Conservation (phyloP, 1,140 invertebrate genomes). For the Drosophila sucinea region DNA sequence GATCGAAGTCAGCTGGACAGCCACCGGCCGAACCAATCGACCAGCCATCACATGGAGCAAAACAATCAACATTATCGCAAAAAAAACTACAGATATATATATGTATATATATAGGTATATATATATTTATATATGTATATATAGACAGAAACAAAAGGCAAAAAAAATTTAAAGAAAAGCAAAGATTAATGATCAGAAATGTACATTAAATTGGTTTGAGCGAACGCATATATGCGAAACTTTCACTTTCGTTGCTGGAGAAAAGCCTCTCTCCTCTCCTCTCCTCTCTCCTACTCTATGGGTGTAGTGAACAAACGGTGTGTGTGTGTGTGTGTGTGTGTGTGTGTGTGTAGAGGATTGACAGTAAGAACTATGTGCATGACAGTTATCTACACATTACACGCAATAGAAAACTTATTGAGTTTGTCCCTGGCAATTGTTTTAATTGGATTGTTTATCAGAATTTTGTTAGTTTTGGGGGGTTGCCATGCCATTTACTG, state of each 20-base stretch:
- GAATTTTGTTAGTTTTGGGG: slow-evolving; percentile 15
- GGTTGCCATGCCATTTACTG: slow-evolving; percentile 36
- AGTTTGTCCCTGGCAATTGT: slow-evolving; percentile 72
- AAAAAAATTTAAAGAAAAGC: slow-evolving; percentile 27
- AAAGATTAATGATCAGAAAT: slow-evolving; percentile 74
- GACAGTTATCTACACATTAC: slow-evolving; percentile 20
- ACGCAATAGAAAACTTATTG: slow-evolving; percentile 71
- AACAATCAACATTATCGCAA: slow-evolving; percentile 62
- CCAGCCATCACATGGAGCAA: slow-evolving; percentile 46
- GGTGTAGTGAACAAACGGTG: slow-evolving; percentile 21
- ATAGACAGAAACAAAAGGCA: slow-evolving; percentile 33
- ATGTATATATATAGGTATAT: not conserved
- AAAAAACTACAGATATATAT: slow-evolving; percentile 20
- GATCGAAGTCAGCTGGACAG: slow-evolving; percentile 23
- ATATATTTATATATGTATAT: not conserved
- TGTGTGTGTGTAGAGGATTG: slow-evolving; percentile 12
- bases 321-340: slow-evolving; percentile 7
- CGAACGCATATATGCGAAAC: slow-evolving; percentile 46
- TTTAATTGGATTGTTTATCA: slow-evolving; percentile 79
- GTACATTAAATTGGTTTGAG: slow-evolving; percentile 56
- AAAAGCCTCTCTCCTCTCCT: not conserved
- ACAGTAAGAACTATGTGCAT: slow-evolving; percentile 28
- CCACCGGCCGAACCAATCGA: slow-evolving; percentile 45
- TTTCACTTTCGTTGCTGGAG: slow-evolving; percentile 54
- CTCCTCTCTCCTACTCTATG: not conserved